Percentiles rank a stretch among this genome's conserved stretches.
phyloP scores from a whole-genome alignment of 2,113 vertebrate species.

The Hucho hucho region DNA sequence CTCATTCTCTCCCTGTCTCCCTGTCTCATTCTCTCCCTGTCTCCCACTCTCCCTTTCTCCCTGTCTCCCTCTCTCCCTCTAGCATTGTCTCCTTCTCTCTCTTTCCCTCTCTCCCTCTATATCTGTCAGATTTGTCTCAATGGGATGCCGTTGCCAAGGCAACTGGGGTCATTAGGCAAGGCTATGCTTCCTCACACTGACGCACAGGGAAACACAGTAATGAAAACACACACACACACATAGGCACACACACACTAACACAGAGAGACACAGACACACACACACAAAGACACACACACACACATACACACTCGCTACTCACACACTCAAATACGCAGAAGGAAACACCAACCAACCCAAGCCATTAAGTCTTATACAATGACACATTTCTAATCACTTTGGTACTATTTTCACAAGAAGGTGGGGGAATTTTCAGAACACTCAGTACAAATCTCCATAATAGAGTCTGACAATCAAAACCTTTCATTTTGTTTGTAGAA shows the following conservation, averaged over 20 bases:
- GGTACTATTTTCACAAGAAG: too few species aligned
- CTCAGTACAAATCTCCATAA: too few species aligned
- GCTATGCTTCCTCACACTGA: conserved; percentile 16
- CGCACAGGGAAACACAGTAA: conserved; percentile 41
- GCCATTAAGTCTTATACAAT: too few species aligned
- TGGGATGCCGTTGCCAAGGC: conserved; percentile 52
- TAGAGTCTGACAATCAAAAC: too few species aligned
- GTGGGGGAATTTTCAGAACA: too few species aligned
- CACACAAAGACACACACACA: background rate
- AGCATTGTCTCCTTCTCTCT: background rate
- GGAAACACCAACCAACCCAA: too few species aligned
- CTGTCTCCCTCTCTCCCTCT: background rate
- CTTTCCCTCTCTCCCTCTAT: background rate
- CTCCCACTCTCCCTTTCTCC: background rate
- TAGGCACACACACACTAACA: background rate
- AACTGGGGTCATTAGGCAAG: conserved; percentile 51
- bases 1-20: background rate
- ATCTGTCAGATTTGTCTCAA: conserved; percentile 54
- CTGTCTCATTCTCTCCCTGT: too few species aligned
- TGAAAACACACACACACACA: background rate
- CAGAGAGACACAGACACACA: background rate
- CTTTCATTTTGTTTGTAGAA: too few species aligned
- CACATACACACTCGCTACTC: too few species aligned
- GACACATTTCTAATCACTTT: too few species aligned
- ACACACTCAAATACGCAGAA: too few species aligned